Conservation (phyloP, 2,113 vertebrate genomes). For the Psilopogon haemacephalus region DNA sequence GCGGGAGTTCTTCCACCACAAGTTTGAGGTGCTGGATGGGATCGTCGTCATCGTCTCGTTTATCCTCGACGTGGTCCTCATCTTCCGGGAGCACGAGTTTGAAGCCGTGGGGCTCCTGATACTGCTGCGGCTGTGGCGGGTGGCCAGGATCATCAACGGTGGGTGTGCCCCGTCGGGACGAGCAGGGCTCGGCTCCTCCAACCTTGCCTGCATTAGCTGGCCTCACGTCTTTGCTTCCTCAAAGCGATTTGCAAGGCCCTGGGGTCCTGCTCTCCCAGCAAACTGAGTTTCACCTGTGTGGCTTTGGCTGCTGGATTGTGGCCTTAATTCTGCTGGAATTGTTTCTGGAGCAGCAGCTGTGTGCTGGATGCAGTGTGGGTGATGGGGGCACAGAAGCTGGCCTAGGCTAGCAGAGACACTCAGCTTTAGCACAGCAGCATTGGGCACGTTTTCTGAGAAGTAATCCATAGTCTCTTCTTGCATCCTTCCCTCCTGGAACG, state of each 20-base stretch:
- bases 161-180: background rate
- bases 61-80: conserved; percentile 83
- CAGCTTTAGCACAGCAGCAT: background rate
- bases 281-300: accelerated
- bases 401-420: background rate
- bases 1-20: conserved; percentile 92
- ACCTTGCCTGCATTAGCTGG: background rate
- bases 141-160: conserved; percentile 96
- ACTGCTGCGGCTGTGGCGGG: conserved; percentile 92
- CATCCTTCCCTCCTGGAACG: background rate
- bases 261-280: accelerated
- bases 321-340: background rate
- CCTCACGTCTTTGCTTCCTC: accelerated
- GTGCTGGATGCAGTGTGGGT: background rate
- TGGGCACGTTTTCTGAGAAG: background rate
- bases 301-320: background rate
- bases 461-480: background rate
- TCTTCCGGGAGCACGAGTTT: conserved; percentile 85
- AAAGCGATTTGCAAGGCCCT: background rate
- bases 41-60: conserved; percentile 89
- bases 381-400: background rate
- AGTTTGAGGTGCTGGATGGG: conserved; percentile 93
- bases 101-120: conserved; percentile 90
- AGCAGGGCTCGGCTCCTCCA: accelerated
- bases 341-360: background rate